Evolutionary conservation across 2,797 vertebrate species (phyloP).

Genomic region (Poeciliopsis turneri): DNA sequence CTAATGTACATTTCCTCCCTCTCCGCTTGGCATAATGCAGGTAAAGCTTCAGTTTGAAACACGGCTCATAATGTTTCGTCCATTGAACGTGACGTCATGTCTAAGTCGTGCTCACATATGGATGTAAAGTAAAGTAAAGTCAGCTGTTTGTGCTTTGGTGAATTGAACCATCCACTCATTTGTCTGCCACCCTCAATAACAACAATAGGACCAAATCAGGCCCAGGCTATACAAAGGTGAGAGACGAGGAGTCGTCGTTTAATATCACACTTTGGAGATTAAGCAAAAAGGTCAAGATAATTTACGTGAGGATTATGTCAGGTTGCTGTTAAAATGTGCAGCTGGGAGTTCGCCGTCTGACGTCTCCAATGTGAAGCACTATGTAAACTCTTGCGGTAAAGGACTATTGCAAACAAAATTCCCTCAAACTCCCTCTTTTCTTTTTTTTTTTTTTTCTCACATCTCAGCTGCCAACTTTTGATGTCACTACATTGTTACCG

Average conservation of each 20-base stretch:
- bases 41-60: background rate
- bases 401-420: constrained; percentile 28
- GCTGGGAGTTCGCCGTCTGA: background rate
- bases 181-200: constrained; percentile 28
- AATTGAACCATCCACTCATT: constrained; percentile 20
- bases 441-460: constrained; percentile 20
- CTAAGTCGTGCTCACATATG: constrained; percentile 11
- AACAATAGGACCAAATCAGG: background rate
- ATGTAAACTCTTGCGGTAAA: constrained; percentile 29
- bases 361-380: constrained; percentile 22
- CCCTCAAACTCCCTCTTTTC: background rate
- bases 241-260: background rate
- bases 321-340: background rate
- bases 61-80: background rate
- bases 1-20: background rate
- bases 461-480: constrained; percentile 44
- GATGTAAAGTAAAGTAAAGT: constrained; percentile 20
- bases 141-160: constrained; percentile 10
- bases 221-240: constrained; percentile 2
- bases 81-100: constrained; percentile 14
- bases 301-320: background rate
- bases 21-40: background rate
- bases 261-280: background rate
- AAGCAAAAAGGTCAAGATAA: constrained; percentile 9
- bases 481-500: constrained; percentile 35